Evolutionary conservation across 2,113 vertebrate species (phyloP), one percentile per base, ranked within the genome.

Genomic region (Epinephelus moara): DNA sequence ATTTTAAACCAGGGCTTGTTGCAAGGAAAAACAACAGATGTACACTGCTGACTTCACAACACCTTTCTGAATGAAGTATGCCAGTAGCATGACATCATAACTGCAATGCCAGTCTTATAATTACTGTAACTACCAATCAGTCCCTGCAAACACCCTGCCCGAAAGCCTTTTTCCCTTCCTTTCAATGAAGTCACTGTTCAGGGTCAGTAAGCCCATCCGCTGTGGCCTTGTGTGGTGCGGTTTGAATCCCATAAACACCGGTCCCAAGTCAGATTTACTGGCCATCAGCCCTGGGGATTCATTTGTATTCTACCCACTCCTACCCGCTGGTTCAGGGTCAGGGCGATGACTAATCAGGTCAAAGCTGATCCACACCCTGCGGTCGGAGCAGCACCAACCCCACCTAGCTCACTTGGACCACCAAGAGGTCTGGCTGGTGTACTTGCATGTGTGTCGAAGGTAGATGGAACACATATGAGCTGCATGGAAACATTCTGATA

Each of bases 201-300:
- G 79, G 90, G 84, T 87, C 85, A 89, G 69, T 68, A 67, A 73
- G 75, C 80, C 70, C 81, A 85, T 92, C 85, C 37, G 18, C 62
- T 64, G 75, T 61, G 85, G 90, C 89, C 90, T 93, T 90, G 85
- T 93, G 75, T 70, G 68, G 77, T 84, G 82, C 33, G 82, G 88
- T 85, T 82, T 88, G 81, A 90, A 74, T 89, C 87, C 80, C 82
- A 86, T 91, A 90, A 91, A 91, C 85, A 90, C 87, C 52, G 81
- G 68, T 85, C 83, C 90, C 0, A 50, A 90, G 86, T 93, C 91
- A 93, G 89, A 91, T 92, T 91, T 91, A 91, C 84, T 82, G 88
- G 78, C 81, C 50, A 17, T 75, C 56, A 42, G 77, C 89, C 85
- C 85, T 70, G 57, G 89, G 81, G 87, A 89, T 88, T 89, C 81